phyloP scores from a whole-genome alignment of 2,888 invertebrate genomes.

The Vesta saturnalis region DNA sequence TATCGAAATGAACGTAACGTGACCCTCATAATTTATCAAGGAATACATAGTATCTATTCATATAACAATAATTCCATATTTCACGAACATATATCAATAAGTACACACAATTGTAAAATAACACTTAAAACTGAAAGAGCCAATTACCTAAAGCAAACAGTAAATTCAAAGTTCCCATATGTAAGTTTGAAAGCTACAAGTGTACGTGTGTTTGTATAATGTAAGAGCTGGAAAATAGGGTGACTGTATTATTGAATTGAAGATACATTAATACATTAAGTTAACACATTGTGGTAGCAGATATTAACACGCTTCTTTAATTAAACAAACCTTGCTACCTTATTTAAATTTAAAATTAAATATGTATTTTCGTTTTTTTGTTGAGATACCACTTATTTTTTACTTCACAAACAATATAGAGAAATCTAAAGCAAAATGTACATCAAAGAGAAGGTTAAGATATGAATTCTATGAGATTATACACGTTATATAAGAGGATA shows the following conservation, averaged over 20 bases:
- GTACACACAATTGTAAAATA: no score
- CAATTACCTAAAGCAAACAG: neutral
- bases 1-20: no score
- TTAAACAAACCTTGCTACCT: neutral
- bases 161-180: neutral
- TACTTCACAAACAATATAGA: neutral
- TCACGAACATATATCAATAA: no score
- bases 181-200: neutral
- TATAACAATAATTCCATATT: no score
- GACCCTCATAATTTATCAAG: no score
- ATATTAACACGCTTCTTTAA: constrained; percentile 14
- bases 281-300: constrained; percentile 29
- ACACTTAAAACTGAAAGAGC: neutral
- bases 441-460: constrained; percentile 1
- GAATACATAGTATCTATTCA: no score
- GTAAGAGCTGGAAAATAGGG: neutral
- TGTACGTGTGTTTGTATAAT: neutral
- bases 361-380: neutral
- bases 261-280: constrained; percentile 31
- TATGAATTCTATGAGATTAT: neutral
- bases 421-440: neutral
- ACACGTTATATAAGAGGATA: constrained; percentile 1
- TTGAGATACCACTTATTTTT: neutral
- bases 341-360: neutral
- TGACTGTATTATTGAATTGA: constrained; percentile 19